Evolutionary conservation across 2,888 invertebrate species (phyloP).

Genomic region (Drosophila mercatorum): DNA sequence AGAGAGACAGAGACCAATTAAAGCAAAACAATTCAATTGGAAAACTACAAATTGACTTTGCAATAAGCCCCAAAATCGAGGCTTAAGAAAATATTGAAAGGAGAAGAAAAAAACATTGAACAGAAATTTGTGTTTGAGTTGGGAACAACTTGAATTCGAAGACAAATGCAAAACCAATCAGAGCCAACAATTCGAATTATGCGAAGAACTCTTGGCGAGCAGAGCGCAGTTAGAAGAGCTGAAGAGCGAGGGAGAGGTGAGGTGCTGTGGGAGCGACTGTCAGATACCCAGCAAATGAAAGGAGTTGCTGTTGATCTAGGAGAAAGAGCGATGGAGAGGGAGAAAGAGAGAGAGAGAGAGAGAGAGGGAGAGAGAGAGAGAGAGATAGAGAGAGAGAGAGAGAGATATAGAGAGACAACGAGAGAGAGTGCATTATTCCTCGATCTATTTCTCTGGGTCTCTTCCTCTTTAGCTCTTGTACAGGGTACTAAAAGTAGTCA

Average conservation of each 20-base stretch:
- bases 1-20: conserved; percentile 42
- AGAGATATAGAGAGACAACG: background rate
- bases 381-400: background rate
- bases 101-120: background rate
- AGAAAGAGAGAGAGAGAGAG: background rate
- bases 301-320: background rate
- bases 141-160: conserved; percentile 28
- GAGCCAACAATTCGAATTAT: conserved; percentile 69
- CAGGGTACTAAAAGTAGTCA: conserved; percentile 1
- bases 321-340: background rate
- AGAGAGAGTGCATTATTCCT: too few relatives aligned
- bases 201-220: conserved; percentile 63
- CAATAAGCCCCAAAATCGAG: conserved; percentile 39
- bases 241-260: background rate
- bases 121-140: conserved; percentile 28
- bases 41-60: conserved; percentile 57
- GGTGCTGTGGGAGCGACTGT: background rate
- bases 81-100: background rate
- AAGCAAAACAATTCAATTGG: conserved; percentile 52
- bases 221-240: conserved; percentile 69
- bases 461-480: background rate
- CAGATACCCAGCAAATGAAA: conserved; percentile 8
- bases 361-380: too few relatives aligned
- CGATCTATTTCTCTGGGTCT: too few relatives aligned
- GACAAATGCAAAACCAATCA: conserved; percentile 65